These are phyloP conservation scores for Amia ocellicauda DNA, from an alignment of 2,113 vertebrate genomes.

Conservation along the genomic window DNA sequence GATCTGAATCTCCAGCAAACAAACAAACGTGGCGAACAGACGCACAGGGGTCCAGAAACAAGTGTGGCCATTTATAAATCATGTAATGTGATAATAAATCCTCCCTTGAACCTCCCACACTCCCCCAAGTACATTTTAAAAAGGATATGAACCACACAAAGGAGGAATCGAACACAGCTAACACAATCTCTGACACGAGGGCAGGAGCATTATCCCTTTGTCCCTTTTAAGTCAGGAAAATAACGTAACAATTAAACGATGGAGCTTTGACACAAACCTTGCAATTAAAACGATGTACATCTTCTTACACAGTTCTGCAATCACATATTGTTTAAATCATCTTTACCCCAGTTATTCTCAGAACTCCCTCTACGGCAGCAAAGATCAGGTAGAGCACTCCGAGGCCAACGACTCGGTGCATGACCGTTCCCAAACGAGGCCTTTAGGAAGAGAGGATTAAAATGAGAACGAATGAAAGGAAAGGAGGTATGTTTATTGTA, in stretches of 20 bases:
- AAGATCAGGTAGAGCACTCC: conserved; percentile 78
- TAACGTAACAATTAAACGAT: conserved; percentile 15
- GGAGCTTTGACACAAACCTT: too few relatives aligned
- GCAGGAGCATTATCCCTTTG: conserved; percentile 63
- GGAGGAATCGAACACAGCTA: conserved; percentile 75
- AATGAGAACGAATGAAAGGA: too few relatives aligned
- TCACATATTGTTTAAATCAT: neutral
- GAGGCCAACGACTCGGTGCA: conserved; percentile 80
- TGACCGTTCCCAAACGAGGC: conserved; percentile 77
- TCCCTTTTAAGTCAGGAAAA: conserved; percentile 52
- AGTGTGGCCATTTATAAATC: too few relatives aligned
- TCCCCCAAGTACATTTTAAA: conserved; percentile 19
- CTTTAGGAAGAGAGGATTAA: conserved; percentile 36
- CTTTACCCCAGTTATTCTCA: conserved; percentile 81
- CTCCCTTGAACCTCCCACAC: too few relatives aligned
- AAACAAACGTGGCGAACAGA: too few relatives aligned
- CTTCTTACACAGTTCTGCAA: neutral
- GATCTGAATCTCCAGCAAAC: too few relatives aligned
- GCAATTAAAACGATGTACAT: neutral
- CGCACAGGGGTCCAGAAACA: too few relatives aligned
- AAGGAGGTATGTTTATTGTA: neutral
- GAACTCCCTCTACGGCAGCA: conserved; percentile 73
- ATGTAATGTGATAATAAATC: too few relatives aligned
- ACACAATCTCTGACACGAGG: conserved; percentile 65
- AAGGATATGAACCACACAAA: conserved; percentile 87